Evolutionary conservation across 1,140 invertebrate genomes (phyloP), one percentile per base, ranked within the genome.

Genomic region (Stegodyphus dumicola): DNA sequence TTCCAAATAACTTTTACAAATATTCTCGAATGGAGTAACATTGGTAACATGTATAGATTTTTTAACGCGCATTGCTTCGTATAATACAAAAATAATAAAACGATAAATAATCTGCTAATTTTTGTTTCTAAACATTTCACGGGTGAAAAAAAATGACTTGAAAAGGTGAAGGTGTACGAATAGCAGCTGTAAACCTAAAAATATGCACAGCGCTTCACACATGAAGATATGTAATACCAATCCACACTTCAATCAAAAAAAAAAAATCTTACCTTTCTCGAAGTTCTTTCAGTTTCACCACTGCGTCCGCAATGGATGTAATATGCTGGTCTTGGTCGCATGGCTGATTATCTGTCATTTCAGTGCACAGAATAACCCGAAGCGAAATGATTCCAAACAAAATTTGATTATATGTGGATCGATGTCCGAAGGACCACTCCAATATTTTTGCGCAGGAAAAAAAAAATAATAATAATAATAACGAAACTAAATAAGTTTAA

Each of bases 281-380:
- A n/a, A 85, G 65, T 60, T 85, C 81, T 60, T 85, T 85, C 17
- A 85, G 10, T 60, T 85, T 85, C 15, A 85, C 81, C 6, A 85
- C 81, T 13, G 81, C 81, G 69, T 85, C 81, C 33, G 81, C 81
- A 48, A 85, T 85, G 49, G 81, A 85, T 10, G 81, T 85, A 56
- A 85, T 85, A 18, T 85, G 81, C 33, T 85, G 73, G 69, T 85
- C 81, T 49, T 76, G 74, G 13, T 77, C 65, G 18, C 17, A 51
- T 49, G 9, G 33, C 52, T 85, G 81, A 60, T 85, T 77, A 77
- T 85, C 81, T 53, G 81, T 76, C 81, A 85, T 85, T 69, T 56
- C 66, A 53, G 65, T 6, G 51, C 65, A 18, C 65, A 67, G 11
- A 17, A 67, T 15, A 67, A n/a, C 17, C 0, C 65, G n/a, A 18